Evolutionary conservation across 1,140 invertebrate species (phyloP).

Genomic region (Ylistrum balloti): DNA sequence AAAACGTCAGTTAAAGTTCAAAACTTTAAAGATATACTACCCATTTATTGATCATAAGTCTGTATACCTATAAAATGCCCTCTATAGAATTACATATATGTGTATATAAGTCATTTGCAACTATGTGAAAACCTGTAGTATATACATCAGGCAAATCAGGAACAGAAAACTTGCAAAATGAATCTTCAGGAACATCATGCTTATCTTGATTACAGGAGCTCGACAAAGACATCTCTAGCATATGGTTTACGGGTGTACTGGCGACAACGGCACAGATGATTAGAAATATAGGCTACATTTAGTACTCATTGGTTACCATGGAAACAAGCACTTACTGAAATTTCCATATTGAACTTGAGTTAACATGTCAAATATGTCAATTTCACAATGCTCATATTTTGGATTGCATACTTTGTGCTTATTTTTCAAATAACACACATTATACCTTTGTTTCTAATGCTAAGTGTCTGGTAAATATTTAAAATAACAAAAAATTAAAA

Average conservation of each 20-base stretch:
- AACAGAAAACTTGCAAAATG: not conserved
- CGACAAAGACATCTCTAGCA: not conserved
- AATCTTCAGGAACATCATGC: not conserved
- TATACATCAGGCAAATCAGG: not conserved
- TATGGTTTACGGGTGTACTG: not conserved
- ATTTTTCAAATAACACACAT: too few species aligned
- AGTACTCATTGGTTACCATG: not conserved
- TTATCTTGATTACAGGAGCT: not conserved
- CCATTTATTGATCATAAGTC: not conserved
- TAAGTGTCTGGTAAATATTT: too few species aligned
- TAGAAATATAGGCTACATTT: not conserved
- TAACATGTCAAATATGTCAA: not conserved
- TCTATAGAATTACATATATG: not conserved
- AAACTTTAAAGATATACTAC: not conserved
- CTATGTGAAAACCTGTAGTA: not conserved
- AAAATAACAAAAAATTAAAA: too few species aligned
- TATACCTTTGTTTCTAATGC: too few species aligned
- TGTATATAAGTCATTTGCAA: not conserved
- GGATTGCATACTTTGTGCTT: too few species aligned
- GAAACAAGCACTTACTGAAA: constrained; percentile 18
- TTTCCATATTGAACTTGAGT: not conserved
- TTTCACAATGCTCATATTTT: not conserved
- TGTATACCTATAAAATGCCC: not conserved
- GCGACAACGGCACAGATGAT: not conserved
- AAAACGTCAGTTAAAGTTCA: not conserved